Conservation (phyloP, 1,140 invertebrate species). For the Laupala kohalensis region DNA sequence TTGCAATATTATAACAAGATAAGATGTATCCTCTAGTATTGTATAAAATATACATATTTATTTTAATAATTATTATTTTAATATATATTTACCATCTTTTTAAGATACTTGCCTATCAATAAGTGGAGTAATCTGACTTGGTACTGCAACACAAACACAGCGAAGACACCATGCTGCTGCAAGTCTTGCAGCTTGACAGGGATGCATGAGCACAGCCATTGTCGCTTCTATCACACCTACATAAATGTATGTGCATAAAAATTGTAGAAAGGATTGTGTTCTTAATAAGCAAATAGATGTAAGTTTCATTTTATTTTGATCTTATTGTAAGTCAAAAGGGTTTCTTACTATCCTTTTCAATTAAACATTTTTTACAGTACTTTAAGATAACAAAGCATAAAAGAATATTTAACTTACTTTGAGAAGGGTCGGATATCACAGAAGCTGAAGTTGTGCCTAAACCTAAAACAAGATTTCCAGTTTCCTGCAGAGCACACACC, state of each 20-base stretch:
- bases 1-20: not conserved
- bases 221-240: constrained; percentile 41
- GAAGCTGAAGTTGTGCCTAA: constrained; percentile 85
- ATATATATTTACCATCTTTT: not conserved
- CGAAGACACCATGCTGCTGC: constrained; percentile 89
- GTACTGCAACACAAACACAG: constrained; percentile 82
- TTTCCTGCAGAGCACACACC: constrained; percentile 87
- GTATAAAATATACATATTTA: not conserved
- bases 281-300: not conserved
- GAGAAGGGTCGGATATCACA: constrained; percentile 70
- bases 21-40: not conserved
- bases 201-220: constrained; percentile 78
- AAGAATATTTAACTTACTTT: constrained; percentile 41
- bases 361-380: not conserved
- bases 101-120: constrained; percentile 50
- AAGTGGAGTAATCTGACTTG: constrained; percentile 83
- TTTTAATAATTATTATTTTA: not conserved
- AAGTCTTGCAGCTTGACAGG: constrained; percentile 78
- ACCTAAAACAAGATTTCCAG: constrained; percentile 69
- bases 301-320: not conserved
- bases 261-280: not conserved
- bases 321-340: not conserved
- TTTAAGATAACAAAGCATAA: not conserved
- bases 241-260: not conserved
- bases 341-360: not conserved